Evolutionary conservation across 2,797 vertebrate species (phyloP).

Genomic region (Xyrichtys novacula): DNA sequence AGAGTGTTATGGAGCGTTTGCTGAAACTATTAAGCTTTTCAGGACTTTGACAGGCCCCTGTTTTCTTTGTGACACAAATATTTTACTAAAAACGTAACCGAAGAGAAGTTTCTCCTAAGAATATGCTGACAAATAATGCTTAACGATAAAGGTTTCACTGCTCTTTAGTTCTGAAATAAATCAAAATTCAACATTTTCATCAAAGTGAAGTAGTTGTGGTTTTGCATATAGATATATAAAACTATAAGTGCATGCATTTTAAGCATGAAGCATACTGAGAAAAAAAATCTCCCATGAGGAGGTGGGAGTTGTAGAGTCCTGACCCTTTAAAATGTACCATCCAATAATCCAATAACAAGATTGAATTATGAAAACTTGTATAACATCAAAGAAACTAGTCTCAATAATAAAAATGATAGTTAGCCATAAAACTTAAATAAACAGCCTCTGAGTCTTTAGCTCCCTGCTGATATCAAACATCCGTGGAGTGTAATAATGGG

Average conservation of each 20-base stretch:
- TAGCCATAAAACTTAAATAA: neutral
- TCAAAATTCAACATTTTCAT: too few species aligned
- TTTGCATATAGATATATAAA: too few species aligned
- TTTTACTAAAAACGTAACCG: neutral
- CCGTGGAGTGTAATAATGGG: neutral
- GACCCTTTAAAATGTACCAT: too few species aligned
- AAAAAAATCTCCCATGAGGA: too few species aligned
- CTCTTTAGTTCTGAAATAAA: conserved; percentile 1
- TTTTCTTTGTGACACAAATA: conserved; percentile 3
- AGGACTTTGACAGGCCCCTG: too few species aligned
- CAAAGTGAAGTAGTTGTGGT: too few species aligned
- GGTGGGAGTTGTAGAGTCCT: too few species aligned
- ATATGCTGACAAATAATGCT: neutral
- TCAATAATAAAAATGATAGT: neutral
- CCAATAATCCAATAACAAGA: neutral
- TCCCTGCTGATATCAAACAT: neutral
- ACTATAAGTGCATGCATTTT: too few species aligned
- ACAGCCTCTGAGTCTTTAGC: neutral
- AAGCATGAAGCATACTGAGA: too few species aligned
- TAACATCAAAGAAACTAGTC: conserved; percentile 6
- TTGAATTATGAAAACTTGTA: conserved; percentile 3
- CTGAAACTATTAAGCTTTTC: neutral
- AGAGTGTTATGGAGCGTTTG: neutral
- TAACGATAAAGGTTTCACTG: neutral
- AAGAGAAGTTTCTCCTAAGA: neutral